Percentiles rank a stretch among this genome's conserved stretches.
Conservation (phyloP, 2,888 invertebrate genomes). For the Drosophila prostipennis region DNA sequence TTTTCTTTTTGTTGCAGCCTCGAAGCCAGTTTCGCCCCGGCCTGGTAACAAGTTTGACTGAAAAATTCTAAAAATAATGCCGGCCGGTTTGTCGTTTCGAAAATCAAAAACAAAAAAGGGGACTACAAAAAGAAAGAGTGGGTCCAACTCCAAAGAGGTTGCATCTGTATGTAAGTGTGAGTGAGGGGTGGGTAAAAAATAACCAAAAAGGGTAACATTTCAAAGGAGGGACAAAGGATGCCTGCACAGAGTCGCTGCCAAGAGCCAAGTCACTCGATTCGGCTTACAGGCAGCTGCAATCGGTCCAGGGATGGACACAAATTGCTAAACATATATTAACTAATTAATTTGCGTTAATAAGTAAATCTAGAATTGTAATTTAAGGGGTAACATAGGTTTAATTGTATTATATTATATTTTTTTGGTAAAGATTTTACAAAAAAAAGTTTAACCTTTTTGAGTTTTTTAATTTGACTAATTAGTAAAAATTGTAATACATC, state of each 20-base stretch:
- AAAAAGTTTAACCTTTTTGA: too few relatives aligned
- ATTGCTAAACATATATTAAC: not conserved
- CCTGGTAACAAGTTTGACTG: constrained; percentile 82
- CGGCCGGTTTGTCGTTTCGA: constrained; percentile 79
- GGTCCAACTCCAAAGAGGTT: constrained; percentile 51
- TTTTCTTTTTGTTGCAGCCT: constrained; percentile 38
- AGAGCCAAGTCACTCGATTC: constrained; percentile 68
- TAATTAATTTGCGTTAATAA: too few relatives aligned
- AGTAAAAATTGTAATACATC: too few relatives aligned
- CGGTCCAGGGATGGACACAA: constrained; percentile 38
- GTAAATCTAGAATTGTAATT: too few relatives aligned
- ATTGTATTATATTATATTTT: too few relatives aligned
- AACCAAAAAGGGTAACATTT: constrained; percentile 73
- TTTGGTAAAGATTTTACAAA: too few relatives aligned
- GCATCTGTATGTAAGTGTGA: constrained; percentile 30
- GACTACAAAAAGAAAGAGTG: constrained; percentile 50
- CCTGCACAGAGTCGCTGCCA: constrained; percentile 15
- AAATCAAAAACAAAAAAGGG: constrained; percentile 31
- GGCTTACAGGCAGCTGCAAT: constrained; percentile 73
- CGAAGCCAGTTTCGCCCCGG: constrained; percentile 70
- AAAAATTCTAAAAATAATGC: constrained; percentile 82
- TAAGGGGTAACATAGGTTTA: too few relatives aligned
- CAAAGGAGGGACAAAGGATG: constrained; percentile 60
- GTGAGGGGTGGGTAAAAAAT: constrained; percentile 56
- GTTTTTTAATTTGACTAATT: too few relatives aligned